A percentile compares a stretch with the other conserved stretches of the same genome.
phyloP scores from a whole-genome alignment of 2,113 vertebrate species.

The Pseudorectes ferrugineus region DNA sequence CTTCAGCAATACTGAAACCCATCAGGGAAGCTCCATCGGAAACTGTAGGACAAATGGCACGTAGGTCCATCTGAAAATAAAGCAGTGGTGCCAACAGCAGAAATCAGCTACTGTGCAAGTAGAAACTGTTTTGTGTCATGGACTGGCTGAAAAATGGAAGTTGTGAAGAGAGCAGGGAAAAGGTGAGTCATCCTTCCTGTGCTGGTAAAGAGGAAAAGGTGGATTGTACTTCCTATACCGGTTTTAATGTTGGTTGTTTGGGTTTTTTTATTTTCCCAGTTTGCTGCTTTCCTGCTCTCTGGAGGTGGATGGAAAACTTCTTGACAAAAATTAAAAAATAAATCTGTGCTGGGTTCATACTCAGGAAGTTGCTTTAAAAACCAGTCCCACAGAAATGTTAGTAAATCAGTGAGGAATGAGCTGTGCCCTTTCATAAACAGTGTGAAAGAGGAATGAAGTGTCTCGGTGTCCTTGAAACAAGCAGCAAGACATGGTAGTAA shows the following conservation, averaged over 20 bases:
- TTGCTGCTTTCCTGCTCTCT: not conserved
- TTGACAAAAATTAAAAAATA: not conserved
- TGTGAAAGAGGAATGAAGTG: not conserved
- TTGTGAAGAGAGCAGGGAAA: not conserved
- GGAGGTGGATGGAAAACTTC: not conserved
- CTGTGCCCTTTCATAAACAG: not conserved
- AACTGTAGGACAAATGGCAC: not conserved
- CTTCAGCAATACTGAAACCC: not conserved
- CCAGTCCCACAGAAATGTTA: not conserved
- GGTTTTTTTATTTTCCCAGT: not conserved
- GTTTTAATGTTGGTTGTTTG: not conserved
- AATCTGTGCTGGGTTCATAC: not conserved
- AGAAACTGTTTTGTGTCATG: not conserved
- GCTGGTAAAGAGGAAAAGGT: not conserved
- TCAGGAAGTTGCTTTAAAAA: not conserved
- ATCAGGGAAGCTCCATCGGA: not conserved
- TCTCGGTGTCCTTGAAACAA: not conserved
- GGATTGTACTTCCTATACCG: not conserved
- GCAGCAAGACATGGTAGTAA: not conserved
- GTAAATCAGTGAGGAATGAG: not conserved
- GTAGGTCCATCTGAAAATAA: not conserved
- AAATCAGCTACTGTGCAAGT: not conserved
- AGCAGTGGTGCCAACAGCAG: not conserved
- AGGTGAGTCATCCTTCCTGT: not conserved
- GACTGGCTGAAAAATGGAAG: not conserved